A percentile compares a stretch with the other conserved stretches of the same genome.
Conservation (phyloP, 2,888 invertebrate genomes). For the Apeira syringaria region DNA sequence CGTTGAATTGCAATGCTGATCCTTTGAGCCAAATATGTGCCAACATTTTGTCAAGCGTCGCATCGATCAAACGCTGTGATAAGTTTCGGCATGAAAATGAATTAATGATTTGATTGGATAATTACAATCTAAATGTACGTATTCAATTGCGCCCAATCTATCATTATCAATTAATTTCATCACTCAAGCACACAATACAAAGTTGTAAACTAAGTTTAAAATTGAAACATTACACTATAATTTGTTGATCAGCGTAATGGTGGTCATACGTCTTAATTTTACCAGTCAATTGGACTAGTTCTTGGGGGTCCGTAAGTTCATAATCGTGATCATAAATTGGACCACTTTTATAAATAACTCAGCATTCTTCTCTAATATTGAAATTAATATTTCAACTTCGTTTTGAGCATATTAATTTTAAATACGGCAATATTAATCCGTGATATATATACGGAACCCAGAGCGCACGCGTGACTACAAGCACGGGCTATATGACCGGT, state of each 20-base stretch:
- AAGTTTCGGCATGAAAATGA: no score
- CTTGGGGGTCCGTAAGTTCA: constrained; percentile 21
- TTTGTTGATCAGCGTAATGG: constrained; percentile 52
- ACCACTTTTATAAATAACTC: constrained; percentile 13
- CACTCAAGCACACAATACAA: constrained; percentile 21
- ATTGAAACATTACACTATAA: constrained; percentile 44
- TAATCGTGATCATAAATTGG: constrained; percentile 24
- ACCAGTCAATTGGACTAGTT: constrained; percentile 31
- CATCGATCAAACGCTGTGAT: no score
- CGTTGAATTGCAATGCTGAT: no score
- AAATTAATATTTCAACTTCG: not conserved
- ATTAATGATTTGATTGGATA: no score
- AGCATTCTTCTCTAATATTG: constrained; percentile 1
- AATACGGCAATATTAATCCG: constrained; percentile 2
- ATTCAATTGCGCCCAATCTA: constrained; percentile 17
- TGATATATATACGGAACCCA: constrained; percentile 16
- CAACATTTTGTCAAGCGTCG: no score
- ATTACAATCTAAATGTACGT: no score
- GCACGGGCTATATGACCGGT: constrained; percentile 23
- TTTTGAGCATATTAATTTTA: not conserved
- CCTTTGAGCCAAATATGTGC: no score
- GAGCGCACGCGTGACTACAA: constrained; percentile 25
- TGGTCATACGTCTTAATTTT: constrained; percentile 51
- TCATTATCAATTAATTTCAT: constrained; percentile 29
- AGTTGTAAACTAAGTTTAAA: constrained; percentile 40